Conservation (phyloP, 2,888 invertebrate genomes). For the Syrista parreyssii region DNA sequence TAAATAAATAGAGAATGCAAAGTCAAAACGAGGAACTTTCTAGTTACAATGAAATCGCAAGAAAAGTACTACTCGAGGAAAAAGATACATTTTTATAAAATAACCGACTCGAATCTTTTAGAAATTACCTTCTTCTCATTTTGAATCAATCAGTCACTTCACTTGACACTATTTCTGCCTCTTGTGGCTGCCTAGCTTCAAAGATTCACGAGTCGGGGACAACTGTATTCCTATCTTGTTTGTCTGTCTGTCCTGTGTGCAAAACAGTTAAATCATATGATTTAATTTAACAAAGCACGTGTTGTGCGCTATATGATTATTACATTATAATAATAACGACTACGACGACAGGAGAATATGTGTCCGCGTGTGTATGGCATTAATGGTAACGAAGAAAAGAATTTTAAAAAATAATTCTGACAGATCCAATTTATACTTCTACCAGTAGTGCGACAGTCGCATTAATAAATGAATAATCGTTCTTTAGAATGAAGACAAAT, state of each 20-base stretch:
- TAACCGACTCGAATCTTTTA: neutral
- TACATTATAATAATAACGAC: neutral
- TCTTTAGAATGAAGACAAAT: neutral
- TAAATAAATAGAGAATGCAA: conserved; percentile 36
- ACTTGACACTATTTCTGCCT: neutral
- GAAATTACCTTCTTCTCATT: neutral
- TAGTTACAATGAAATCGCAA: neutral
- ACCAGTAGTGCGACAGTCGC: neutral
- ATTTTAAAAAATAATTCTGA: neutral
- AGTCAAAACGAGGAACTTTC: conserved; percentile 23
- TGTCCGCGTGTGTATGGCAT: neutral
- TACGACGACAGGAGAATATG: neutral
- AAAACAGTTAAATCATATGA: neutral
- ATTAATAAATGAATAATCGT: neutral
- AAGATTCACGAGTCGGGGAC: neutral
- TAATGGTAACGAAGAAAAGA: neutral
- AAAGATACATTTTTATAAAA: neutral
- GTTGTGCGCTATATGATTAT: neutral
- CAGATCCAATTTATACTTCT: neutral
- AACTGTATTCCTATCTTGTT: neutral
- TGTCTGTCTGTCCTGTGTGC: neutral
- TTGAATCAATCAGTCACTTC: neutral
- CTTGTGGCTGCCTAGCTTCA: neutral
- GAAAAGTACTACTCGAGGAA: neutral
- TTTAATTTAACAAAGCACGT: neutral